Base-by-base conservation (phyloP, 2,888 invertebrate species). In the Acrobasis suavella region DNA sequence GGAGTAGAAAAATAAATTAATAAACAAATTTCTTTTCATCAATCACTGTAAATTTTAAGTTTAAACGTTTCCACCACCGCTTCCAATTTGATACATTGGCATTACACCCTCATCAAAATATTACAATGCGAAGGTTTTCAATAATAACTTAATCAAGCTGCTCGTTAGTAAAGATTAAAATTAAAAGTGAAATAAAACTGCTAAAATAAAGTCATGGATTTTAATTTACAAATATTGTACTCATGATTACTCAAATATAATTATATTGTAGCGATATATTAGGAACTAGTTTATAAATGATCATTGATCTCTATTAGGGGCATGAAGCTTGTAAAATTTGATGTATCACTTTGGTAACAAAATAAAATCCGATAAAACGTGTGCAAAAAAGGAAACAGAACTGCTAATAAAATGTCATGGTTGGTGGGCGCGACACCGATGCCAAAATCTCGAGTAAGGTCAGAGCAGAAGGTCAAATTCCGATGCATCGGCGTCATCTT, bases 391-490 rank as follows among this genome's bases (percentile, higher is more conserved):
- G 62, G 62, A 73, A 74, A 72, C 76, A 73, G 75, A 75, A 72
- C 70, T 71, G 65, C 67, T 68, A 66, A 65, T 66, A 63, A 71
- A 87, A 86, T 86, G 85, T 84, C 85, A 85, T 72, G 81, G 81
- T 69, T 82, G 70, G 79, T 78, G 78, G 77, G 80, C 78, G 80
- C 73, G 71, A 75, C 72, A 70, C 71, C 17, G 76, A 75, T 78
- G 78, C 81, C 79, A 79, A 85, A 85, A 87, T 81, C 76, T 83
- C 83, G 84, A 84, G 83, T 86, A 82, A 86, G 86, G 86, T 82
- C 85, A 76, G 54, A 54, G 42, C 68, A 71, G 83, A 87, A 88
- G 89, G 87, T 86, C 84, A 77, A 80, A 87, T 86, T 86, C 87
- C 82, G 63, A 65, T 71, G 71, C 64, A 68, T 64, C 66, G 61